Evolutionary conservation across 2,888 invertebrate genomes (phyloP), one percentile per base, ranked within the genome.

Genomic region (Artemia sinica): DNA sequence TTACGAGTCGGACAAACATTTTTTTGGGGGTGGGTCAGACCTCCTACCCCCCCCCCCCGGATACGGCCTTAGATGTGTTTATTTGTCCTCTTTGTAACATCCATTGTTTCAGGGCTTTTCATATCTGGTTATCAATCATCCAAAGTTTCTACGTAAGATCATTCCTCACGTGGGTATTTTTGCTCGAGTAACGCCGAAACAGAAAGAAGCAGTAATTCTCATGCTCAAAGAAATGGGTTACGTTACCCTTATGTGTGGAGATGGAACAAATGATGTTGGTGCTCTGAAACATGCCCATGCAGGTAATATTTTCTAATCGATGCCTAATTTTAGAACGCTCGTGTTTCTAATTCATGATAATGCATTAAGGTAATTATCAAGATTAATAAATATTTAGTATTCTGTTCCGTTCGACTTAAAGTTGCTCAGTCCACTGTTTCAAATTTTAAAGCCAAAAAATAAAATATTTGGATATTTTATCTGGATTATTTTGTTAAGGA

Each of bases 211-310:
- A 76, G 89, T 97, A 3, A 87, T 99, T 65, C 89, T 91, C 10
- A 86, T 88, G 7, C 79, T 98, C 68, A 96, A 93, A 77, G 83
- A 85, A 50, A 80, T 89, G 12, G 98, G 98, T 7, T 91, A 85
- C 75, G 84, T 85, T 6, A 94, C 96, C 0, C 81, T 99, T 3
- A 99, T 99, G 99, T 99, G 98, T 77, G 98, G 99, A 2, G 99
- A 99, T 80, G 99, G 99, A 69, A 99, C 99, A 1, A 99, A 99
- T 78, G 98, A 99, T 80, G 98, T 99, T 12, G 98, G 98, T 18
- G 95, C 95, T 7, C 80, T 99, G 67, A 99, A 98, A 79, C 98
- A 99, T 79, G 95, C 98, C 50, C 88, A 98, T 79, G 95, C 91
- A 75, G 87, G 87, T 69, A 69, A 65, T 41, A 41, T 41, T 41